Conservation (phyloP, 64 coral and sea anemone genomes). For the Stichodactyla mertensii region DNA sequence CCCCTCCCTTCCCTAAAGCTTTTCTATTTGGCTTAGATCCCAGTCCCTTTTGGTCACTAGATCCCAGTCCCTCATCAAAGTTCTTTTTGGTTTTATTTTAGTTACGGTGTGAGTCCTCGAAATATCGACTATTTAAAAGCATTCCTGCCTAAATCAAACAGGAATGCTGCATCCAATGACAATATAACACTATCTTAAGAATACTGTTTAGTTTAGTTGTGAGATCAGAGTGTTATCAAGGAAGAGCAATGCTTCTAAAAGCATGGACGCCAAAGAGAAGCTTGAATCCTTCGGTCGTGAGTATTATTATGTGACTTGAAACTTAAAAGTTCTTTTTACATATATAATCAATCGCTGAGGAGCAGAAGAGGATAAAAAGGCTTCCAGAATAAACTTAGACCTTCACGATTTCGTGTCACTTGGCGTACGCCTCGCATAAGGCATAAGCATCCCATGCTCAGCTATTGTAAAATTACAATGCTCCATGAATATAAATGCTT, state of each 20-base stretch:
- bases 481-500: neutral
- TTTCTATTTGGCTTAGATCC: neutral
- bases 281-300: constrained; percentile 20
- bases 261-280: constrained; percentile 27
- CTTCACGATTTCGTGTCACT: neutral
- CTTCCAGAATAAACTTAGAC: neutral
- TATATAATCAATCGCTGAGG: neutral
- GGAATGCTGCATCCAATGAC: neutral
- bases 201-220: neutral
- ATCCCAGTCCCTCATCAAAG: neutral
- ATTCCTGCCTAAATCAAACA: neutral
- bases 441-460: neutral
- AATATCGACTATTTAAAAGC: neutral
- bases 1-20: neutral
- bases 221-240: neutral
- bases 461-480: neutral
- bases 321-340: neutral
- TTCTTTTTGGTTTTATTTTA: neutral
- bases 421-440: neutral
- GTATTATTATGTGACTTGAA: neutral
- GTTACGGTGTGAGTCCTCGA: neutral
- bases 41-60: neutral
- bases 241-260: constrained; percentile 14
- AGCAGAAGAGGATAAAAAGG: neutral
- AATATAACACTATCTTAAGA: neutral